Base-by-base conservation (phyloP, 2,797 vertebrate species). In the Sciurus carolinensis region DNA sequence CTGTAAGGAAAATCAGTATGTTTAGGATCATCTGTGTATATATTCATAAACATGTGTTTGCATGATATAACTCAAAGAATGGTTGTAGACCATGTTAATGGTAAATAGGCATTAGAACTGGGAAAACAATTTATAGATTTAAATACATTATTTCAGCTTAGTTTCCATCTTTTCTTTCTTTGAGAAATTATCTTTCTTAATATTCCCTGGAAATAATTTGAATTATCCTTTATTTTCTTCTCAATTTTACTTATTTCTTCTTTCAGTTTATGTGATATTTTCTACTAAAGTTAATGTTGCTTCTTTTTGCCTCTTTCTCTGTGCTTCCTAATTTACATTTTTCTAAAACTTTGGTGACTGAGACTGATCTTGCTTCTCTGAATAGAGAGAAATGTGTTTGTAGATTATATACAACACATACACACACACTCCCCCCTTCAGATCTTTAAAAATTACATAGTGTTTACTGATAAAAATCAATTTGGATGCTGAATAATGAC, bases 291-390 rank as follows among this genome's bases (percentile, higher is more conserved):
- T 96, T 93, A 72, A 0, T 89, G 36, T 79, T 93, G 11, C 36
- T 91, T 84, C 36, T 36, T 95, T 94, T 97, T 91, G 15, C 15
- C 94, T 12, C n/a, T 96, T 96, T 82, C 3, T 79, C 72, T 72
- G 14, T 76, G 12, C 77, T 90, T 4, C 59, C 13, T 96, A 72
- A 80, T 92, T 95, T 72, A 26, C 12, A 11, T 77, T 83, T 93
- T 96, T 90, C 36, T 76, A 47, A 72, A 96, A 84, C 30, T 7
- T 8, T 36, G 30, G 36, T 88, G 33, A 92, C 17, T 79, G 24
- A 83, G 18, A 67, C 47, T 94, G 47, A 80, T 66, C 39, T 39
- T 39, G 39, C 39, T 39, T 39, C 39, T 39, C 39, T 39, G 39
- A 39, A 39, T 39, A 5, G 39, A 39, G 39, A 39, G 39, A 39